Evolutionary conservation across 2,797 vertebrate species (phyloP).

Genomic region (Hydrolagus colliei): DNA sequence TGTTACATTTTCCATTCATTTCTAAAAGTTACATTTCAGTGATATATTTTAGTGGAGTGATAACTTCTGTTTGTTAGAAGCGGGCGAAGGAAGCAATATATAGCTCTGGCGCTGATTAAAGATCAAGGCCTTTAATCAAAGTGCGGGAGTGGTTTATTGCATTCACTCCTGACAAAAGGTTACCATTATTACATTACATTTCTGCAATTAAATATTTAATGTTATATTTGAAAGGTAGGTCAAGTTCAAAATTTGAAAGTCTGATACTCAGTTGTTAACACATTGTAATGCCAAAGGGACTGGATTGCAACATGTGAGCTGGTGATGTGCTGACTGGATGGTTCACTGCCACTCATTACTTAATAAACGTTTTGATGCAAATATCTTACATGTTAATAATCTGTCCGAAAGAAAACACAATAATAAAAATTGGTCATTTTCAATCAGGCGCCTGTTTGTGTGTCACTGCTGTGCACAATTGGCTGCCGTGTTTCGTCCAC

Average conservation of each 20-base stretch:
- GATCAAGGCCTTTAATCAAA: conserved; percentile 11
- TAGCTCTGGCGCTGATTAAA: background rate
- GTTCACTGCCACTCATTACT: background rate
- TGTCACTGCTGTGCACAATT: too few species aligned
- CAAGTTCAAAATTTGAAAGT: conserved; percentile 16
- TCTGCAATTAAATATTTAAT: conserved; percentile 17
- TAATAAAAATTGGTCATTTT: too few species aligned
- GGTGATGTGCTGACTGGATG: background rate
- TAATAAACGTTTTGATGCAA: background rate
- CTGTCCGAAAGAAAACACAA: too few species aligned
- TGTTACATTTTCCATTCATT: too few species aligned
- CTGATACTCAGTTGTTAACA: background rate
- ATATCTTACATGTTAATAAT: background rate
- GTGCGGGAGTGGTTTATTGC: conserved; percentile 11
- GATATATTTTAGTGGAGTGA: background rate
- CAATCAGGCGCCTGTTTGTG: too few species aligned
- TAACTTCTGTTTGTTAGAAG: background rate
- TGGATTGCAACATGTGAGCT: background rate
- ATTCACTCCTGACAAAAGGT: background rate
- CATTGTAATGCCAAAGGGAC: background rate
- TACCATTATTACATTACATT: conserved; percentile 21
- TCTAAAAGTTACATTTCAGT: too few species aligned
- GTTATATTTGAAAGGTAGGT: background rate
- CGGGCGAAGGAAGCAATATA: background rate
- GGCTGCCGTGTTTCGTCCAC: too few species aligned